phyloP scores from a whole-genome alignment of 2,888 invertebrate species.

The Hyalella azteca region DNA sequence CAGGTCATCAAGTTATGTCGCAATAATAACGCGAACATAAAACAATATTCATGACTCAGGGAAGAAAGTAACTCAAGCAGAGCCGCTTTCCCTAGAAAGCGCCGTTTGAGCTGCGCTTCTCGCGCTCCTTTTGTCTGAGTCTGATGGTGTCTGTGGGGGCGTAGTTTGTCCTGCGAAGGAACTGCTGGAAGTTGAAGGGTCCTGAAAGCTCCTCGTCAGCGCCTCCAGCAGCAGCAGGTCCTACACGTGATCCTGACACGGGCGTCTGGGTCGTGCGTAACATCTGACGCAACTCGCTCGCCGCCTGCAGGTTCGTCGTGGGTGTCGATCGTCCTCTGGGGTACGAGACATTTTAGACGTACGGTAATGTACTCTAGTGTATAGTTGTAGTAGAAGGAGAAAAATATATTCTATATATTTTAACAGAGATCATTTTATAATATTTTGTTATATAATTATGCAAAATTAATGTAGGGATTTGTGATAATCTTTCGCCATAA shows the following conservation, averaged over 20 bases:
- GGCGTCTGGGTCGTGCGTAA: constrained; percentile 64
- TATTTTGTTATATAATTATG: too few relatives aligned
- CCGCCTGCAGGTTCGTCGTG: constrained; percentile 61
- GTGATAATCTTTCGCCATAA: too few relatives aligned
- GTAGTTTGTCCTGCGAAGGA: constrained; percentile 71
- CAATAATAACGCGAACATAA: too few relatives aligned
- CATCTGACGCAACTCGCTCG: constrained; percentile 66
- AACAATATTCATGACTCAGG: too few relatives aligned
- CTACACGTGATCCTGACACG: neutral
- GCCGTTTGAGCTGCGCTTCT: constrained; percentile 15
- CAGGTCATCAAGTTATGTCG: too few relatives aligned
- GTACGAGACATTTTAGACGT: neutral
- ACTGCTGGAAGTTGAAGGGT: constrained; percentile 73
- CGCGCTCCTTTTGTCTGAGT: constrained; percentile 47
- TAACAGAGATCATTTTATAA: too few relatives aligned
- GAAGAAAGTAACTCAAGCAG: neutral
- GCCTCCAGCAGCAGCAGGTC: neutral
- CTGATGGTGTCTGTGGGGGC: constrained; percentile 74
- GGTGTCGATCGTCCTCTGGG: constrained; percentile 36
- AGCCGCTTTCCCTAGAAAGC: neutral
- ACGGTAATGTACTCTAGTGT: too few relatives aligned
- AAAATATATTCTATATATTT: too few relatives aligned
- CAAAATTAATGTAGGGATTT: too few relatives aligned
- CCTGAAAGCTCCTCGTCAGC: constrained; percentile 67
- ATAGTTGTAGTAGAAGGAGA: too few relatives aligned